A percentile compares a stretch with the other conserved stretches of the same genome.
phyloP scores from a whole-genome alignment of 2,888 invertebrate genomes.

The Dexiosoma caninum region DNA sequence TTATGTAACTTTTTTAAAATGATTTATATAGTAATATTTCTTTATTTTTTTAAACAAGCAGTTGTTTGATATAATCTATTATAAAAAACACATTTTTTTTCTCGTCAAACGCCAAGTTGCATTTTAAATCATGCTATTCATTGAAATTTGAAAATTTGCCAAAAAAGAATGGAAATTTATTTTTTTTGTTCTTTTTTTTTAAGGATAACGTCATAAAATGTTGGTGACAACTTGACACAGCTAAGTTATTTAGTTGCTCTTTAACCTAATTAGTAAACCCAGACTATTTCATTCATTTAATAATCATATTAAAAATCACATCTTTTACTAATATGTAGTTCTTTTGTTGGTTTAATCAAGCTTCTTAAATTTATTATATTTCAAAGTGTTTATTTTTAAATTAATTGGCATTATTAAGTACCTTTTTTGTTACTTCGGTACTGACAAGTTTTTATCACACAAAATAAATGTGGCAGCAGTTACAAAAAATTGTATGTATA shows the following conservation, averaged over 20 bases:
- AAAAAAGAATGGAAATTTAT: conserved; percentile 41
- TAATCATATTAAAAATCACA: background rate
- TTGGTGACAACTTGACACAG: conserved; percentile 1
- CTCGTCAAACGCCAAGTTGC: background rate
- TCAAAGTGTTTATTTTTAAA: too few relatives aligned
- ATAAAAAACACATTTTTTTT: background rate
- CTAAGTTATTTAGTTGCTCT: conserved; percentile 3
- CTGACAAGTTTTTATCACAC: too few relatives aligned
- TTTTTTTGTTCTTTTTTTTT: conserved; percentile 2
- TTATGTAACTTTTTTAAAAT: conserved; percentile 33
- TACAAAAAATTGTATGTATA: background rate
- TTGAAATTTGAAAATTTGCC: conserved; percentile 44
- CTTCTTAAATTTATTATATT: too few relatives aligned
- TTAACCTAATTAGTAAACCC: background rate
- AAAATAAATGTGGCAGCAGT: background rate
- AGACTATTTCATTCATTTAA: too few relatives aligned
- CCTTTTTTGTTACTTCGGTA: too few relatives aligned
- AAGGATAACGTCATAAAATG: background rate
- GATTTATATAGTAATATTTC: conserved; percentile 18
- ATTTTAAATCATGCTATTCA: background rate
- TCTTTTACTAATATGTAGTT: background rate
- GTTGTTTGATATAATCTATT: conserved; percentile 11
- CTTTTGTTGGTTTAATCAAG: too few relatives aligned
- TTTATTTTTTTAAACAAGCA: conserved; percentile 57
- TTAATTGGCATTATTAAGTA: too few relatives aligned